Evolutionary conservation across 2,888 invertebrate genomes (phyloP).

Genomic region (Drosophila pseudotalamancana): DNA sequence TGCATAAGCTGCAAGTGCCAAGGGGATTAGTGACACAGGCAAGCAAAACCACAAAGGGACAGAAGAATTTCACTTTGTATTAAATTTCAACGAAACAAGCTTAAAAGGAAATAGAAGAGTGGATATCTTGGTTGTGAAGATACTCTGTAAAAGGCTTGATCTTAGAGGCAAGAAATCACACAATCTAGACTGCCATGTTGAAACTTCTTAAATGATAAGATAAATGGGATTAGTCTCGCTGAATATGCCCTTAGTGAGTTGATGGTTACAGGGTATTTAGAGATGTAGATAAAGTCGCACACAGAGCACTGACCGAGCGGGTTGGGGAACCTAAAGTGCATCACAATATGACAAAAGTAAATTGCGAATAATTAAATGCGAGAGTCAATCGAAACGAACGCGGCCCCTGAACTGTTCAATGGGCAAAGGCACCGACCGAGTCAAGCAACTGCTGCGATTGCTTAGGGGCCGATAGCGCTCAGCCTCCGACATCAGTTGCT

Average conservation of each 20-base stretch:
- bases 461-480: constrained; percentile 9
- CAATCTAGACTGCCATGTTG: no score
- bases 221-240: no score
- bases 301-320: constrained; percentile 11
- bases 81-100: constrained; percentile 44
- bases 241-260: no score
- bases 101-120: constrained; percentile 7
- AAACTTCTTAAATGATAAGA: no score
- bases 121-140: not conserved
- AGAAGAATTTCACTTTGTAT: constrained; percentile 56
- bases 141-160: no score
- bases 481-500: constrained; percentile 45
- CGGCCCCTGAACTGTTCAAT: constrained; percentile 34
- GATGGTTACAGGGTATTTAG: not conserved
- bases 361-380: constrained; percentile 70
- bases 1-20: constrained; percentile 53
- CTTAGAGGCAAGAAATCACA: no score
- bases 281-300: not conserved
- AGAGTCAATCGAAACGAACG: constrained; percentile 37
- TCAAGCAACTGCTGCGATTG: constrained; percentile 28
- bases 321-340: constrained; percentile 13
- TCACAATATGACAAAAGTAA: constrained; percentile 41
- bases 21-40: constrained; percentile 60
- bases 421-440: constrained; percentile 27
- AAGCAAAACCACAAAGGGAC: constrained; percentile 61